These are phyloP conservation scores for Cybosia mesomella DNA, from an alignment of 2,888 invertebrate species.

Conservation along the genomic window DNA sequence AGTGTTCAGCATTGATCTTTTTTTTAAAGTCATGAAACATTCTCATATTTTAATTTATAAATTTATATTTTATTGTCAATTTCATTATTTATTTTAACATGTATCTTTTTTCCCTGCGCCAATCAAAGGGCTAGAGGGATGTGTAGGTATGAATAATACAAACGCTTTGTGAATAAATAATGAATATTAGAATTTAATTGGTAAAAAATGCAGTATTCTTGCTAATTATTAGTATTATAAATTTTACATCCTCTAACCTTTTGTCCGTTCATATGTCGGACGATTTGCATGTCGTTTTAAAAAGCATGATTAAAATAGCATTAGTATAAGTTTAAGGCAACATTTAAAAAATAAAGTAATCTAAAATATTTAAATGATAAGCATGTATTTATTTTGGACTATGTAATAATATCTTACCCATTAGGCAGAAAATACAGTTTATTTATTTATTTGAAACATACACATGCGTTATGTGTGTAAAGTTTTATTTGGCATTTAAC, in stretches of 20 bases:
- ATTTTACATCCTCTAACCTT: conserved; percentile 77
- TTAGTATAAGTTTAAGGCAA: neutral
- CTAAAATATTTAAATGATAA: neutral
- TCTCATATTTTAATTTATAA: neutral
- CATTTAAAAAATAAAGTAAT: neutral
- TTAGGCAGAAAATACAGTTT: neutral
- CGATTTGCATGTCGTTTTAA: conserved; percentile 38
- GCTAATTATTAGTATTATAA: conserved; percentile 31
- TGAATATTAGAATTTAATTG: conserved; percentile 22
- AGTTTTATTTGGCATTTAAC: too few relatives aligned
- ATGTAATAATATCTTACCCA: neutral
- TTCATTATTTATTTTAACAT: conserved; percentile 32
- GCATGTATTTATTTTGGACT: neutral
- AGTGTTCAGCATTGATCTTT: too few relatives aligned
- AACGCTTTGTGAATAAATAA: conserved; percentile 44
- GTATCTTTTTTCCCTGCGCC: conserved; percentile 63
- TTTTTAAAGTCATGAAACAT: neutral
- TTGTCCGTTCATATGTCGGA: conserved; percentile 61
- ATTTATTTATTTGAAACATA: neutral
- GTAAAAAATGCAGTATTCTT: conserved; percentile 28
- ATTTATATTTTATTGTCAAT: neutral
- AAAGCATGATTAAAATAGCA: conserved; percentile 36
- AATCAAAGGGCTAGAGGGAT: conserved; percentile 83
- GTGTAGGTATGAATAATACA: conserved; percentile 73
- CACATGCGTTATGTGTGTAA: neutral